Percentiles rank a stretch among this genome's conserved stretches.
Evolutionary conservation across 2,113 vertebrate genomes (phyloP).

Genomic region (Pelmatolapia mariae): DNA sequence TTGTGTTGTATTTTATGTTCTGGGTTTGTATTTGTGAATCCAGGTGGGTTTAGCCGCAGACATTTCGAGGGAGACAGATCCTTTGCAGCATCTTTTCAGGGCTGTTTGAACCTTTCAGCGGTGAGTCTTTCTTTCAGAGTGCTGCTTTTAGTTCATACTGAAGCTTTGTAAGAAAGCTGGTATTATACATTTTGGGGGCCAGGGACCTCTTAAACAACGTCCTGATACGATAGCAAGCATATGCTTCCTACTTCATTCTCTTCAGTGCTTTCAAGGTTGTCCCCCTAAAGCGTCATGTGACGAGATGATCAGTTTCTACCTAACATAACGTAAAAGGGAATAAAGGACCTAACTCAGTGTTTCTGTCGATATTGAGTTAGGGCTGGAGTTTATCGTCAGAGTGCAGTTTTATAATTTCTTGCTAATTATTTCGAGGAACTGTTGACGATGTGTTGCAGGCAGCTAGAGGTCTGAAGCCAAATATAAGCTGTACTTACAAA

Average conservation of each 20-base stretch:
- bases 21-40: background rate
- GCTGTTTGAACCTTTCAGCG: background rate
- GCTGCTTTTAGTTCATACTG: background rate
- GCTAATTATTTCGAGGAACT: background rate
- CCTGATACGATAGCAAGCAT: background rate
- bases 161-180: background rate
- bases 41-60: background rate
- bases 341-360: background rate
- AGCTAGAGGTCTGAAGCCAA: background rate
- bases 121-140: background rate
- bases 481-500: background rate
- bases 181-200: background rate
- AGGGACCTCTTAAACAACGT: background rate
- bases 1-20: background rate
- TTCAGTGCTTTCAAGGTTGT: background rate
- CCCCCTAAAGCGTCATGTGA: background rate
- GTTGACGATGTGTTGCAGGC: background rate
- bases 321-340: background rate
- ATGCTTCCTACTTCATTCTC: background rate
- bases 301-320: background rate
- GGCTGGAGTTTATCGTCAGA: background rate
- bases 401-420: background rate
- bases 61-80: fast-evolving
- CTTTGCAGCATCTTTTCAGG: background rate
- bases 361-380: background rate